Evolutionary conservation across 2,113 vertebrate genomes (phyloP).

Genomic region (Centropus bengalensis): DNA sequence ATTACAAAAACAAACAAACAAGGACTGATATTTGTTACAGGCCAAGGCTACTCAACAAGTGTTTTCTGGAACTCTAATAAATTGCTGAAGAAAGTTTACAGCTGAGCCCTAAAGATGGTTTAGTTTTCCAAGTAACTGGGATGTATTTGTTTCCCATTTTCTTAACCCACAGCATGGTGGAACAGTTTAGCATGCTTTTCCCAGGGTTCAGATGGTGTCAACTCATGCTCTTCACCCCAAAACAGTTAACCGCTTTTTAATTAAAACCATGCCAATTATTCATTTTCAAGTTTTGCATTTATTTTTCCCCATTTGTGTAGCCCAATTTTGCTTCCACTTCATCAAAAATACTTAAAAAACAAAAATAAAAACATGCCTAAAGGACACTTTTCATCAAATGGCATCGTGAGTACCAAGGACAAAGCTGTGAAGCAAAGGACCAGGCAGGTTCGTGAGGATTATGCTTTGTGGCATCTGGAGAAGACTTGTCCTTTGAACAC

Average conservation of each 20-base stretch:
- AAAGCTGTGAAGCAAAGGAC: background rate
- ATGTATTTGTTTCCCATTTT: slow-evolving; percentile 72
- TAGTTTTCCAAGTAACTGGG: slow-evolving; percentile 65
- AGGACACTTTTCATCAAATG: slow-evolving; percentile 3
- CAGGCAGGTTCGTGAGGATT: background rate
- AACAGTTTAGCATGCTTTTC: slow-evolving; percentile 52
- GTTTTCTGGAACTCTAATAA: slow-evolving; percentile 62
- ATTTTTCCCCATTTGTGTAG: slow-evolving; percentile 64
- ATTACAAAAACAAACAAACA: slow-evolving; percentile 71
- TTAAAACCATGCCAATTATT: slow-evolving; percentile 74
- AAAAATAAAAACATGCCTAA: background rate
- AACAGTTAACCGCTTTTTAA: slow-evolving; percentile 58
- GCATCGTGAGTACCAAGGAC: background rate
- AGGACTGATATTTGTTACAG: slow-evolving; percentile 67
- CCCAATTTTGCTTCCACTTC: slow-evolving; percentile 65
- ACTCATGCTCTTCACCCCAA: slow-evolving; percentile 59
- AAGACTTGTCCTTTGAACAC: background rate
- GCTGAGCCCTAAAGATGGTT: slow-evolving; percentile 62
- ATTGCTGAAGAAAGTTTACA: slow-evolving; percentile 66
- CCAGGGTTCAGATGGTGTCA: slow-evolving; percentile 50
- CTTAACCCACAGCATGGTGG: slow-evolving; percentile 54
- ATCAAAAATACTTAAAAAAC: slow-evolving; percentile 53
- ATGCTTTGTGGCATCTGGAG: background rate
- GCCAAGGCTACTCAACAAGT: slow-evolving; percentile 36
- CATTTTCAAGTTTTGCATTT: slow-evolving; percentile 62